A percentile compares a stretch with the other conserved stretches of the same genome.
These are phyloP conservation scores for Pachycephala philippinensis DNA, from an alignment of 2,113 vertebrate species.

Conservation along the genomic window DNA sequence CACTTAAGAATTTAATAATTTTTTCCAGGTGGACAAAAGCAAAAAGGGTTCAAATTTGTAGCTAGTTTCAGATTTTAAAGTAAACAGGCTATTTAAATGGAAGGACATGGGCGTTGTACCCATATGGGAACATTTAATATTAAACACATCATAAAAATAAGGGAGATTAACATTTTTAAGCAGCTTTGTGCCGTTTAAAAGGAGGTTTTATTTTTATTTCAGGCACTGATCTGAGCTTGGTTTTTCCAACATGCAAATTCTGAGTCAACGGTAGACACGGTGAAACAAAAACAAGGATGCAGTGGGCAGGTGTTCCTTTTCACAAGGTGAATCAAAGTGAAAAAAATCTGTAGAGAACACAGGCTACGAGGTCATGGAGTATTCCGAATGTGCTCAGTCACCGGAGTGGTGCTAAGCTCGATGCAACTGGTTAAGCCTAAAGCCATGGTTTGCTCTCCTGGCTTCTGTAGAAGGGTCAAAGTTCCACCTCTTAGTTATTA, in stretches of 20 bases:
- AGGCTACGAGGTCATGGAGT: neutral
- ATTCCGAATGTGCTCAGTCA: neutral
- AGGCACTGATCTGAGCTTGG: neutral
- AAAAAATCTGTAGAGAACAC: neutral
- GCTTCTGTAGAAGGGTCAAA: neutral
- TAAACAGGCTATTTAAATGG: conserved; percentile 57
- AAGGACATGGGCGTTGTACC: neutral
- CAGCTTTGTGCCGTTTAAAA: conserved; percentile 16
- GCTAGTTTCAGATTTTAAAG: conserved; percentile 63
- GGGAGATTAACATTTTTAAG: conserved; percentile 47
- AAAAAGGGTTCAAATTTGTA: conserved; percentile 49
- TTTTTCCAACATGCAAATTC: neutral
- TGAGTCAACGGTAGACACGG: neutral
- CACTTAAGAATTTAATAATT: conserved; percentile 46
- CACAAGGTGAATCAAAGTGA: neutral
- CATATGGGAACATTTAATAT: conserved; percentile 64
- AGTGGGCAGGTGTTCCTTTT: neutral
- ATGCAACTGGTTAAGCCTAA: neutral
- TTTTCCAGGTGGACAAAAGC: conserved; percentile 62
- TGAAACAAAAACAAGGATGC: neutral
- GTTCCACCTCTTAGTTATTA: neutral
- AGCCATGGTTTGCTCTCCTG: neutral
- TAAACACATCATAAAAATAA: conserved; percentile 61
- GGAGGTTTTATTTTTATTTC: conserved; percentile 24
- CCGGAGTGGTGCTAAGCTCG: neutral